Evolutionary conservation across 2,888 invertebrate genomes (phyloP), one percentile per base, ranked within the genome.

Genomic region (Lithophane socia): DNA sequence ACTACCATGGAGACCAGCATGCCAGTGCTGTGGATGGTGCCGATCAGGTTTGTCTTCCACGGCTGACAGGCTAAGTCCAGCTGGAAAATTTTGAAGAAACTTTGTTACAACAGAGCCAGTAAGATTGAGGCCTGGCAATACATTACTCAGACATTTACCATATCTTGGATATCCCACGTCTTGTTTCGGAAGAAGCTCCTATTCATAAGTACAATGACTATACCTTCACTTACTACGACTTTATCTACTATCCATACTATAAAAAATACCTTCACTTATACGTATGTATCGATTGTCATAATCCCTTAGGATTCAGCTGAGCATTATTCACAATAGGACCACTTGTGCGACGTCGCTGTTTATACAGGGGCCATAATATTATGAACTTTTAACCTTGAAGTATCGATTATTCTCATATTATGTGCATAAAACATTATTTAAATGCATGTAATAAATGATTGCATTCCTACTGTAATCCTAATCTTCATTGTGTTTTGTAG

Each of bases 61-160:
- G 94, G 94, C 52, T 93, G 91, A 64, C 96, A 96, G 0, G 94
- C 96, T 58, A 96, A 86, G 82, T 95, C 88, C 47, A 96, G 75
- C 96, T 96, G 90, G 2, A 91, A 91, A 58, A 79, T 49, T 1
- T 52, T 0, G 24, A 64, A n/a, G 24, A 21, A 47, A 42, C 7
- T 0, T 18, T 37, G 18, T 29, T 61, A 13, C 4, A 9, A 47
- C 9, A 44, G 44, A 44, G 16, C 7, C 1, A 49, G 44, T 21
- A 37, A 54, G 8, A 16, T 16, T 24, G 58, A 24, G 58, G 58
- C 24, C 5, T 58, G 29, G 29, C 60, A 60, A 60, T 16, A 16
- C n/a, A 54, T 54, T n/a, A 58, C 60, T 16, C 8, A 13, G 2
- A 60, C 16, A n/a, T 54, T 5, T 56, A 56, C n/a, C 4, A 56